phyloP scores from a whole-genome alignment of 2,797 vertebrate species.

The Gambelia wislizenii region DNA sequence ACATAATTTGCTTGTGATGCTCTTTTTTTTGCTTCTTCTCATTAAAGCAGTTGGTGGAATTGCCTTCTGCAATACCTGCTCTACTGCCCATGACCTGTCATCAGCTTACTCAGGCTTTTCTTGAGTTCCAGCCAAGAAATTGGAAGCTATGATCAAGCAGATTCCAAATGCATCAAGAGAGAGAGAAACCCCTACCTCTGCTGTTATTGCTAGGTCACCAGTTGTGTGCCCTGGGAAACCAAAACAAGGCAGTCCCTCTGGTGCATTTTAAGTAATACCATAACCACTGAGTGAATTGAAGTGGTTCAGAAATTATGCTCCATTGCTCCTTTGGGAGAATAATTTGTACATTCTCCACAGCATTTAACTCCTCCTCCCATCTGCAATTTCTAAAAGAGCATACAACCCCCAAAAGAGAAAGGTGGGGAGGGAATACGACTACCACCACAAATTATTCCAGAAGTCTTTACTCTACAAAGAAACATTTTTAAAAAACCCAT shows the following conservation, averaged over 20 bases:
- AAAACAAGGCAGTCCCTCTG: neutral
- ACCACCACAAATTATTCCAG: neutral
- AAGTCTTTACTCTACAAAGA: slow-evolving; percentile 6
- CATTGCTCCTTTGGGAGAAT: neutral
- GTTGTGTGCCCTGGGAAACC: fast-evolving
- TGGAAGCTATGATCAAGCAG: neutral
- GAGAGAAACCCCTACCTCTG: neutral
- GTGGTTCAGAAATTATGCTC: neutral
- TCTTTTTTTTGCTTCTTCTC: neutral
- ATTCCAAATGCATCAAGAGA: neutral
- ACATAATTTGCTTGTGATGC: neutral
- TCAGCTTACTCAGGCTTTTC: slow-evolving; percentile 2
- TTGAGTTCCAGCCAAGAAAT: neutral
- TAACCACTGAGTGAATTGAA: slow-evolving; percentile 9
- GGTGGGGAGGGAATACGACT: too few species aligned
- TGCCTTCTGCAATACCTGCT: neutral
- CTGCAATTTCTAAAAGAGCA: neutral
- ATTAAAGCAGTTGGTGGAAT: neutral
- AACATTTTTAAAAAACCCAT: neutral
- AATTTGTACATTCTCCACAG: neutral
- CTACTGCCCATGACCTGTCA: neutral
- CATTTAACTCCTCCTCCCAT: neutral
- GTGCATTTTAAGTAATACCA: neutral
- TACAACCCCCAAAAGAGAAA: neutral
- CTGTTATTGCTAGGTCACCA: neutral